Conservation (phyloP, 1,140 invertebrate species). For the Drosophila trapezifrons region DNA sequence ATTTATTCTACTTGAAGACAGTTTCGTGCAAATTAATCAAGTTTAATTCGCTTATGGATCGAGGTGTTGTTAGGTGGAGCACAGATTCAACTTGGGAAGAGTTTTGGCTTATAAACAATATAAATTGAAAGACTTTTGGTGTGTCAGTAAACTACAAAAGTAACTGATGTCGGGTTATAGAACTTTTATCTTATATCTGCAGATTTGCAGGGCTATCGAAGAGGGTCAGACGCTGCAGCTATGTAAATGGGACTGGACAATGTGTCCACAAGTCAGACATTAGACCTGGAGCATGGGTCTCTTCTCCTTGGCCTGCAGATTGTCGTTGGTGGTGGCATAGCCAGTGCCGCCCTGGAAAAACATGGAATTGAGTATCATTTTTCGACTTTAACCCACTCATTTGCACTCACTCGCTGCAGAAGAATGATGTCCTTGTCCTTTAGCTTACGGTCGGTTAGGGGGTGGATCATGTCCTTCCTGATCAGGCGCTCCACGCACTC, state of each 20-base stretch:
- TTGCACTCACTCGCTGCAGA: constrained; percentile 90
- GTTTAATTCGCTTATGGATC: background rate
- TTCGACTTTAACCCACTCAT: background rate
- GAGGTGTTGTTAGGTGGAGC: background rate
- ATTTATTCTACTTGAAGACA: background rate
- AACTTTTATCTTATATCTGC: background rate
- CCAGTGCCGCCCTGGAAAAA: constrained; percentile 94
- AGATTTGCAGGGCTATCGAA: too few species aligned
- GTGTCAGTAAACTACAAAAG: background rate
- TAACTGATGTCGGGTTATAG: background rate
- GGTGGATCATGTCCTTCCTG: constrained; percentile 98
- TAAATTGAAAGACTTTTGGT: background rate
- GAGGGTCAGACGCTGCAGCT: background rate
- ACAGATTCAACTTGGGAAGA: background rate
- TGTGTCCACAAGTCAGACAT: too few species aligned
- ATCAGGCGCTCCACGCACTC: constrained; percentile 98
- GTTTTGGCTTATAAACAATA: background rate
- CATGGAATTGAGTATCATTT: background rate
- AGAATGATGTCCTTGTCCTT: constrained; percentile 96
- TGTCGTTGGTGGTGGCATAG: constrained; percentile 93
- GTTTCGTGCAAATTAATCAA: background rate
- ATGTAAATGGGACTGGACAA: background rate
- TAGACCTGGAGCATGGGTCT: constrained; percentile 94
- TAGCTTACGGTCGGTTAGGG: constrained; percentile 94
- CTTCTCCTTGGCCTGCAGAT: constrained; percentile 92